Evolutionary conservation across 2,888 invertebrate species (phyloP), one percentile per base, ranked within the genome.

Genomic region (Gerris lacustris): DNA sequence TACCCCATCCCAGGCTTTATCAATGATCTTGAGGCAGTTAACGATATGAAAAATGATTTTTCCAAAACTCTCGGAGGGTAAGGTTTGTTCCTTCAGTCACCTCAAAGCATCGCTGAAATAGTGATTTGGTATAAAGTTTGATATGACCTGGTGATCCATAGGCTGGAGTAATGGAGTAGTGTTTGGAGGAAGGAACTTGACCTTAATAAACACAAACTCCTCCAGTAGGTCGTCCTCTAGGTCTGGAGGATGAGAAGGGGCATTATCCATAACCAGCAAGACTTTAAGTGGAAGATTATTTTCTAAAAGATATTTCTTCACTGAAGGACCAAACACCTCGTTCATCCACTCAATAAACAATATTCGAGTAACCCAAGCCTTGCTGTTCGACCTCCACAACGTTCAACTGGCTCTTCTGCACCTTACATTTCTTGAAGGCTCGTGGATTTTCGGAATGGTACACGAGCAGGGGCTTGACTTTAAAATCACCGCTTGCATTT

Each of bases 361-460:
- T 6, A 11, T 15, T 17, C 17, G 64, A 11, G 64, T 64, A 7
- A 64, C 17, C 64, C 64, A 64, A 17, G 64, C 64, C 31, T 64
- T 64, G 17, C 17, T 6, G 31, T 64, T 64, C 6, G 9, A 6
- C 7, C 64, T 7, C 64, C 64, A 64, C 7, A 64, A 31, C n/a
- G n/a, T n/a, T n/a, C n/a, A 47, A 47, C 47, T 47, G 47, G 47
- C 11, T 47, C 6, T 47, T 47, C 11, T 47, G 47, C 11, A 7
- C 17, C 6, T 6, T 11, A 64, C n/a, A 31, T 17, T 6, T 17
- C n/a, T 64, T 64, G n/a, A 64, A 11, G 64, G 64, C 64, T 6
- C 64, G n/a, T 11, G 64, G 64, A 31, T 64, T 64, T 64, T 64
- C 64, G 6, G 64, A 55, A 64, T 64, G 64, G 17, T 64, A 64